Percentiles rank a stretch among this genome's conserved stretches.
Conservation (phyloP, 2,113 vertebrate genomes). For the Polypterus senegalus region DNA sequence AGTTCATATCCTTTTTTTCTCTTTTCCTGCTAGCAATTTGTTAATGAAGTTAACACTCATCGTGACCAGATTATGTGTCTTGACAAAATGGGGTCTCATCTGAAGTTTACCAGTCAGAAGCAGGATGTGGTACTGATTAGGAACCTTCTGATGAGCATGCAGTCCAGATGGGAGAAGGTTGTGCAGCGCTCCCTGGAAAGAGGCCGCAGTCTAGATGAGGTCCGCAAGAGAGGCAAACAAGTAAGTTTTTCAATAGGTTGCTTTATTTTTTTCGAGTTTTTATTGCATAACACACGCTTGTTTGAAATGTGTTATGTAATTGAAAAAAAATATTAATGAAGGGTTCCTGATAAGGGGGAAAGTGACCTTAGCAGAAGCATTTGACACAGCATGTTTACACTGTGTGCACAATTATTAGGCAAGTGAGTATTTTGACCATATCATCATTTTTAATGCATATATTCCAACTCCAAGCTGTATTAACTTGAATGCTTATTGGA, state of each 20-base stretch:
- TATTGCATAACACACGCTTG: no score
- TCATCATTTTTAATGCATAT: no score
- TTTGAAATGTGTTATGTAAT: no score
- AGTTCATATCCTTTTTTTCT: rapidly evolving
- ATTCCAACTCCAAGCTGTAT: no score
- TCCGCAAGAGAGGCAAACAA: constrained; percentile 92
- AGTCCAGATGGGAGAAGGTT: constrained; percentile 95
- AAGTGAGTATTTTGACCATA: no score
- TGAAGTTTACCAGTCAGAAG: constrained; percentile 92
- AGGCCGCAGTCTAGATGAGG: constrained; percentile 82
- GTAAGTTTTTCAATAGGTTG: constrained; percentile 34
- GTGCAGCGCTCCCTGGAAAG: constrained; percentile 91
- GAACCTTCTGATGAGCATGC: constrained; percentile 91
- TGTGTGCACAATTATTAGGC: no score
- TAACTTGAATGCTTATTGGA: no score
- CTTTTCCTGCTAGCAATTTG: constrained; percentile 64
- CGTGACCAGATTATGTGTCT: constrained; percentile 87
- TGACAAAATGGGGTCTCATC: constrained; percentile 87
- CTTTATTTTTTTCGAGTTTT: no score
- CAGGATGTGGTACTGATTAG: constrained; percentile 96
- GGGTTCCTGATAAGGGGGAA: no score
- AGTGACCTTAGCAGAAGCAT: no score
- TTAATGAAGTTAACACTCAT: constrained; percentile 92
- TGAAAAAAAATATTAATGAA: no score
- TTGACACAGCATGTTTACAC: no score